A percentile compares a stretch with the other conserved stretches of the same genome.
phyloP scores from a whole-genome alignment of 2,797 vertebrate genomes.

The Rhabdomys pumilio region DNA sequence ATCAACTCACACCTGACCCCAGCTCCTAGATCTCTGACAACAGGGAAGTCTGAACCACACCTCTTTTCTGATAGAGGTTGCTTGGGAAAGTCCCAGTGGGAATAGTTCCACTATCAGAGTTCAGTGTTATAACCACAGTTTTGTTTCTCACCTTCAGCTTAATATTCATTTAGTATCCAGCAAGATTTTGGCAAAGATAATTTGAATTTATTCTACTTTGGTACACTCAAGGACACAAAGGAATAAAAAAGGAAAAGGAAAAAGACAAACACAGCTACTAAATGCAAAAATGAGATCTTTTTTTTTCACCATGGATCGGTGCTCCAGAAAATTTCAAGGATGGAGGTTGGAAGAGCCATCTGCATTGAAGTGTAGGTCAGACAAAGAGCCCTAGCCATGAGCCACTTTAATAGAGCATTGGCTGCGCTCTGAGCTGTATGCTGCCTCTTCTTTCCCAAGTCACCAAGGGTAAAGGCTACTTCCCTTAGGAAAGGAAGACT shows the following conservation, averaged over 20 bases:
- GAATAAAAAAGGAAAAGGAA: constrained; percentile 20
- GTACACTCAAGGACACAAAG: constrained; percentile 77
- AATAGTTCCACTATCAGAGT: constrained; percentile 67
- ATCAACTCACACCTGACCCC: constrained; percentile 61
- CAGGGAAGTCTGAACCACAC: constrained; percentile 28
- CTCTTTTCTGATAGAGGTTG: constrained; percentile 79
- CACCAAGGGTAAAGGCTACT: constrained; percentile 5
- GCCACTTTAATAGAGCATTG: constrained; percentile 51
- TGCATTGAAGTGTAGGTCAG: constrained; percentile 61
- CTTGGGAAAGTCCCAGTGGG: constrained; percentile 83
- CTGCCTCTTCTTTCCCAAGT: neutral
- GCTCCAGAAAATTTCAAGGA: neutral
- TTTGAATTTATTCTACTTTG: constrained; percentile 79
- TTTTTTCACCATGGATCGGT: neutral
- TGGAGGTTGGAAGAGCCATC: constrained; percentile 68
- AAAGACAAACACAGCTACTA: constrained; percentile 59
- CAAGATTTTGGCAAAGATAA: constrained; percentile 77
- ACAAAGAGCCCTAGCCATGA: neutral
- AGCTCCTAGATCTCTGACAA: constrained; percentile 74
- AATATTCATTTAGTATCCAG: constrained; percentile 82
- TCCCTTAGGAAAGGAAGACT: neutral
- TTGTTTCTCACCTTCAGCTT: constrained; percentile 81
- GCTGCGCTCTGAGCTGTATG: constrained; percentile 53
- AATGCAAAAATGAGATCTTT: constrained; percentile 55
- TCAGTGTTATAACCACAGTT: constrained; percentile 80